Evolutionary conservation across 2,113 vertebrate species (phyloP).

Genomic region (Delphinus delphis): DNA sequence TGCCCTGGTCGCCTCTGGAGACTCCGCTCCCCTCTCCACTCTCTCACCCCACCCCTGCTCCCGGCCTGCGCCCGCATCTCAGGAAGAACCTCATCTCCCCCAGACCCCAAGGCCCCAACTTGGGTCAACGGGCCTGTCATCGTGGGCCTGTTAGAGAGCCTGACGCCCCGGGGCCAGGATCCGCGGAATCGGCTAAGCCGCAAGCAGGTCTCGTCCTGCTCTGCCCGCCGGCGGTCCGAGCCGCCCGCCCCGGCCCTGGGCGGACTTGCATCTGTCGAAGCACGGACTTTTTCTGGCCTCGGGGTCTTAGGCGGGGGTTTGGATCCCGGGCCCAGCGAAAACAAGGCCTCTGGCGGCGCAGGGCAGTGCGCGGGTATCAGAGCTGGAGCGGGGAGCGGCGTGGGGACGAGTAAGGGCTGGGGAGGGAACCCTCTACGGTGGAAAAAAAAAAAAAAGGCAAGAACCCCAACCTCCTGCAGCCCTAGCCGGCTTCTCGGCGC

Average conservation of each 20-base stretch:
- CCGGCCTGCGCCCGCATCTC: neutral
- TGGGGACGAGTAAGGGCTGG: neutral
- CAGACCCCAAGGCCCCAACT: too few species aligned
- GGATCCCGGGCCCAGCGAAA: neutral
- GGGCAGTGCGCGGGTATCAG: accelerated
- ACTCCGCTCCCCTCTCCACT: too few species aligned
- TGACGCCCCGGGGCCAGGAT: neutral
- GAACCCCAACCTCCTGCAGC: neutral
- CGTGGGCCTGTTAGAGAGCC: neutral
- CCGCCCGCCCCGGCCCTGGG: neutral
- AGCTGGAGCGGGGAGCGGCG: accelerated
- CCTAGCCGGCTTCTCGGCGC: accelerated
- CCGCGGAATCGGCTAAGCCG: neutral
- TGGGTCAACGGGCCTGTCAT: too few species aligned
- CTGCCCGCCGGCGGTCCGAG: neutral
- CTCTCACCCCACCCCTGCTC: neutral
- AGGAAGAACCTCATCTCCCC: neutral
- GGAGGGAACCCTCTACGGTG: accelerated
- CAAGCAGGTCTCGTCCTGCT: accelerated
- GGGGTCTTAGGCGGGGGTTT: neutral
- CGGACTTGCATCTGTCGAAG: accelerated
- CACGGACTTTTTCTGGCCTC: neutral
- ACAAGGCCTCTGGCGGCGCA: accelerated
- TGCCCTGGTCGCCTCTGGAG: neutral
- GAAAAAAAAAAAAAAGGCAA: neutral